phyloP scores from a whole-genome alignment of 2,888 invertebrate genomes.

The Diaperis boleti region DNA sequence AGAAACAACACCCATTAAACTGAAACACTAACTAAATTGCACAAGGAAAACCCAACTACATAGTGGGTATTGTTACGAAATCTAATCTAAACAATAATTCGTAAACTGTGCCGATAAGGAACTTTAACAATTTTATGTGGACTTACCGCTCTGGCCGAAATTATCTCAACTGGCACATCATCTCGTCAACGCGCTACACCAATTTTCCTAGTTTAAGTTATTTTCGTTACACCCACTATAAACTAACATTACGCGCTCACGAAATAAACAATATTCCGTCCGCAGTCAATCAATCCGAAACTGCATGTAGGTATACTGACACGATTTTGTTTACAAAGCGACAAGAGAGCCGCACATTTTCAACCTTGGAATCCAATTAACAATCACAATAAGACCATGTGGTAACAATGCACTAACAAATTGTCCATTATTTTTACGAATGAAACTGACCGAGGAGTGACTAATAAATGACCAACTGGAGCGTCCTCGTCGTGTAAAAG shows the following conservation, averaged over 20 bases:
- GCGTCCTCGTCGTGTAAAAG: not conserved
- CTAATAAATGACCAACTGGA: too few relatives aligned
- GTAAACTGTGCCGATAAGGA: too few relatives aligned
- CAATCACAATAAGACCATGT: slow-evolving; percentile 14
- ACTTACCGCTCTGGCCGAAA: not conserved
- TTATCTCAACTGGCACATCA: not conserved
- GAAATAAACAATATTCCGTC: too few relatives aligned
- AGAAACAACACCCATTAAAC: too few relatives aligned
- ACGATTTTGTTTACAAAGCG: slow-evolving; percentile 16
- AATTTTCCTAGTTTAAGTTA: slow-evolving; percentile 8
- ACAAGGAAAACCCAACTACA: too few relatives aligned
- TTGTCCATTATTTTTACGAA: too few relatives aligned
- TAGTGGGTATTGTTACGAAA: too few relatives aligned
- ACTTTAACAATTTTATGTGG: too few relatives aligned
- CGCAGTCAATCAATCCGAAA: not conserved
- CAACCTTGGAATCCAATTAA: slow-evolving; percentile 19
- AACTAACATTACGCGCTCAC: not conserved
- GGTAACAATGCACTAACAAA: not conserved
- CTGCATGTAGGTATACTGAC: not conserved
- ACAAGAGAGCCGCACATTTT: not conserved
- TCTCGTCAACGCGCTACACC: not conserved
- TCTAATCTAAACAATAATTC: too few relatives aligned
- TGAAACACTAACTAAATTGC: too few relatives aligned
- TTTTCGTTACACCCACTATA: slow-evolving; percentile 8
- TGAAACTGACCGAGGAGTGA: not conserved